These are phyloP conservation scores for Sclerurus mexicanus DNA, from an alignment of 2,113 vertebrate genomes.

Conservation along the genomic window DNA sequence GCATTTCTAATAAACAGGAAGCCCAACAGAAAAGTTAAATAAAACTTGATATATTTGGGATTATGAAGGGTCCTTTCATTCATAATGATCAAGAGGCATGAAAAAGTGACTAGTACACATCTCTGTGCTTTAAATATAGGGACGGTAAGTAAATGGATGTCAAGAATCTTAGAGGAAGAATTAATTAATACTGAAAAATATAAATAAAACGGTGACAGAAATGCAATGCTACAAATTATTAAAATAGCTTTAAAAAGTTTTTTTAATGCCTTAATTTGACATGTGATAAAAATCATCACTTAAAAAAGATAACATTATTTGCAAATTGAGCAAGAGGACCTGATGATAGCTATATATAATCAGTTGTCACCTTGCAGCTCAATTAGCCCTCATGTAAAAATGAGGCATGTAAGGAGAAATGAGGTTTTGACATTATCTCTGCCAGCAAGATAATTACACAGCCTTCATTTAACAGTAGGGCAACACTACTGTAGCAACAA, in stretches of 20 bases:
- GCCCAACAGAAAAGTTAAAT: not conserved
- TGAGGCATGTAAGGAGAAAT: conserved; percentile 85
- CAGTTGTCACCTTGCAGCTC: conserved; percentile 86
- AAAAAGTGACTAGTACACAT: not conserved
- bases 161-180: conserved; percentile 17
- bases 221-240: conserved; percentile 55
- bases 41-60: not conserved
- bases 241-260: conserved; percentile 64
- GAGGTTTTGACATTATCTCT: conserved; percentile 87
- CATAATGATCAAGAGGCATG: not conserved
- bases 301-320: conserved; percentile 75
- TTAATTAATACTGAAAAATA: conserved; percentile 32
- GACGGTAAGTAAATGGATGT: not conserved
- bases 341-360: conserved; percentile 80
- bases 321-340: conserved; percentile 77
- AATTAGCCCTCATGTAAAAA: conserved; percentile 87
- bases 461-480: conserved; percentile 88
- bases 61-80: not conserved
- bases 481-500: conserved; percentile 87
- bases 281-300: conserved; percentile 73
- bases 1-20: not conserved
- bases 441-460: conserved; percentile 88
- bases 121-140: not conserved
- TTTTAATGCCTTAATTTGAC: conserved; percentile 67
- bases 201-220: conserved; percentile 51